Evolutionary conservation across 23 tunicate genomes (phyloP).

Genomic region (Aplidium turbinatum): DNA sequence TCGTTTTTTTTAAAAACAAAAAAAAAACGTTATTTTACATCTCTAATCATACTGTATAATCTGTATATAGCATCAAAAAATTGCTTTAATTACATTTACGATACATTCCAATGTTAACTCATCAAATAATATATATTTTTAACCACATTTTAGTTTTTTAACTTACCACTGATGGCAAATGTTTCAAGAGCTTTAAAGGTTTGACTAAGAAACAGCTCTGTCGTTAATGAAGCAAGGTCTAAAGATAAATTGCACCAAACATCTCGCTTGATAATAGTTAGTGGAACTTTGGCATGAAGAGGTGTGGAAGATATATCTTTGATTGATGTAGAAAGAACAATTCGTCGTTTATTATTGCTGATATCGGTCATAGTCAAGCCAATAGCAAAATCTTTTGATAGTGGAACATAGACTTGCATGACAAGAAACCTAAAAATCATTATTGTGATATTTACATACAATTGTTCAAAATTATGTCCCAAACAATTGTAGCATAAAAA

Average conservation of each 20-base stretch:
- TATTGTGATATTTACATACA: neutral
- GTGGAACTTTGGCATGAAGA: slow-evolving; percentile 76
- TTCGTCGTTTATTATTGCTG: slow-evolving; percentile 65
- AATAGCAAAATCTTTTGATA: slow-evolving; percentile 72
- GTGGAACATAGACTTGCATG: slow-evolving; percentile 68
- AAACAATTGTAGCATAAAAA: no score
- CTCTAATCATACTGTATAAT: no score
- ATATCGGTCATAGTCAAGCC: slow-evolving; percentile 68
- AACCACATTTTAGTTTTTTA: no score
- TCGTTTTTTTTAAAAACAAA: no score
- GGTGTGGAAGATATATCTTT: slow-evolving; percentile 68
- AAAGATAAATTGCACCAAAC: slow-evolving; percentile 78
- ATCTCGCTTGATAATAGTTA: slow-evolving; percentile 61
- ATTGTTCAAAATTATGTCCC: neutral
- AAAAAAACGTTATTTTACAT: no score
- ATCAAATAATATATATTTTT: no score
- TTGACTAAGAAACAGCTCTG: slow-evolving; percentile 61
- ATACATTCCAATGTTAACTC: no score
- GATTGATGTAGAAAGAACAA: slow-evolving; percentile 73
- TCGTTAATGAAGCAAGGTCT: slow-evolving; percentile 58
- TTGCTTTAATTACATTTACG: no score
- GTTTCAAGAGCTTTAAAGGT: slow-evolving; percentile 62
- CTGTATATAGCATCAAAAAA: no score
- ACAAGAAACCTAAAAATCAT: slow-evolving; percentile 46
- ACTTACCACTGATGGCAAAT: slow-evolving; percentile 35